These are phyloP conservation scores for Euwallacea fornicatus DNA, from an alignment of 1,140 invertebrate genomes.

Conservation along the genomic window DNA sequence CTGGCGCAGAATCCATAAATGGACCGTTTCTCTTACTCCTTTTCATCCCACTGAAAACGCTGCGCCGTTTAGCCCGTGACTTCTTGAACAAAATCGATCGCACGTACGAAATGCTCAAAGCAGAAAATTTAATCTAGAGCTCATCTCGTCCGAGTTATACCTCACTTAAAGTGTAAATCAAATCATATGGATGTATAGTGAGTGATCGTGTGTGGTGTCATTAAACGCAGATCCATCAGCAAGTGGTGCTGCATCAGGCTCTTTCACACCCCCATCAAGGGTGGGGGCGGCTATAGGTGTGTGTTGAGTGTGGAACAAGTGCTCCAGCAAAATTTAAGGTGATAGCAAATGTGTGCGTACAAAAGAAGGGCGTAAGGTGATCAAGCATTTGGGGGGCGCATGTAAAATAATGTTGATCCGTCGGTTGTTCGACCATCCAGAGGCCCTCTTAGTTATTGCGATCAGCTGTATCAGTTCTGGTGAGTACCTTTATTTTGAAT, in stretches of 20 bases:
- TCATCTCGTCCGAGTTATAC: too few species aligned
- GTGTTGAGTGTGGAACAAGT: background rate
- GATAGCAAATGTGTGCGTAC: background rate
- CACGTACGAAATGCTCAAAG: too few species aligned
- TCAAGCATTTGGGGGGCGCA: background rate
- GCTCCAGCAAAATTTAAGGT: background rate
- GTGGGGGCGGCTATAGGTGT: background rate
- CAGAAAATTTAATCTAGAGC: too few species aligned
- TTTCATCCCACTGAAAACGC: conserved; percentile 9
- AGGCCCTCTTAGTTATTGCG: too few species aligned
- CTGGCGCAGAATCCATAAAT: conserved; percentile 35
- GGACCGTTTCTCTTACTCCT: conserved; percentile 22
- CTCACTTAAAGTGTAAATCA: conserved; percentile 11
- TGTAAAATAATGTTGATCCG: background rate
- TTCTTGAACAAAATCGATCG: conserved; percentile 27
- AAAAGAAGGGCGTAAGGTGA: background rate
- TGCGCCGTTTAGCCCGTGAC: conserved; percentile 28
- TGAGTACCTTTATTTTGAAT: too few species aligned
- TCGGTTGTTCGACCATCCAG: too few species aligned
- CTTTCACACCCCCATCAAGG: background rate
- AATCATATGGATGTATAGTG: background rate
- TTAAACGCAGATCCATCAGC: too few species aligned
- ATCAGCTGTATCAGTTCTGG: too few species aligned
- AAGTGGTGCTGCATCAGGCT: background rate
- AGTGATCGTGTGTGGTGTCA: too few species aligned